A percentile compares a stretch with the other conserved stretches of the same genome.
phyloP scores from a whole-genome alignment of 2,797 vertebrate genomes.

The Alfaro cultratus region DNA sequence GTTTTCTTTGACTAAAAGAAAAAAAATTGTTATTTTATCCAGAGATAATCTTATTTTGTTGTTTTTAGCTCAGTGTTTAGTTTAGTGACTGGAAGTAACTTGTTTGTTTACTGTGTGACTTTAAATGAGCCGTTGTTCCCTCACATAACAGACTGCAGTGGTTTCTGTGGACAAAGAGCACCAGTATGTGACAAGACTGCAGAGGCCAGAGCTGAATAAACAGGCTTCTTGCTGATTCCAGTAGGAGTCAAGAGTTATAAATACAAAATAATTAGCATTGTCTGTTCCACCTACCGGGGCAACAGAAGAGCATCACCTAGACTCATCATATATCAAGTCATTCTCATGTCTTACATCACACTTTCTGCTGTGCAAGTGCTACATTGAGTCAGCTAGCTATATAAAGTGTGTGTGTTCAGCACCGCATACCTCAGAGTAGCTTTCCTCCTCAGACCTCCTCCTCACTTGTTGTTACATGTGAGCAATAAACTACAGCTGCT shows the following conservation, averaged over 20 bases:
- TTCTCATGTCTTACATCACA: slow-evolving; percentile 64
- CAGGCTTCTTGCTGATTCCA: slow-evolving; percentile 44
- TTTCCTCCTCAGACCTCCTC: slow-evolving; percentile 24
- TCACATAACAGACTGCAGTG: slow-evolving; percentile 55
- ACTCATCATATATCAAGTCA: slow-evolving; percentile 51
- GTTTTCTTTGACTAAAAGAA: neutral
- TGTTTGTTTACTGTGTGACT: slow-evolving; percentile 50
- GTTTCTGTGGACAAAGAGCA: slow-evolving; percentile 69
- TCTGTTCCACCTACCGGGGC: slow-evolving; percentile 48
- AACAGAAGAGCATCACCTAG: slow-evolving; percentile 55
- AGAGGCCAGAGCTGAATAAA: slow-evolving; percentile 65
- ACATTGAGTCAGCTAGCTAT: slow-evolving; percentile 58
- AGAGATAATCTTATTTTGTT: neutral
- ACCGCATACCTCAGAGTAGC: slow-evolving; percentile 37
- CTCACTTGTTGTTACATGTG: slow-evolving; percentile 27
- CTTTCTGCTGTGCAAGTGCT: slow-evolving; percentile 58
- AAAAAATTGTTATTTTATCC: no score
- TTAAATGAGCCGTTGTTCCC: slow-evolving; percentile 53
- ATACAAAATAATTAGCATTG: slow-evolving; percentile 74
- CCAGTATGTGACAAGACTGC: slow-evolving; percentile 79
- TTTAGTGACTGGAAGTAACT: slow-evolving; percentile 15
- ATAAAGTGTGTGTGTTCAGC: slow-evolving; percentile 63
- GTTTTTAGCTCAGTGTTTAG: slow-evolving; percentile 2
- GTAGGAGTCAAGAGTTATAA: slow-evolving; percentile 74
- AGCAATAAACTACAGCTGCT: slow-evolving; percentile 38